Evolutionary conservation across 2,888 invertebrate genomes (phyloP).

Genomic region (Sycophila texana): DNA sequence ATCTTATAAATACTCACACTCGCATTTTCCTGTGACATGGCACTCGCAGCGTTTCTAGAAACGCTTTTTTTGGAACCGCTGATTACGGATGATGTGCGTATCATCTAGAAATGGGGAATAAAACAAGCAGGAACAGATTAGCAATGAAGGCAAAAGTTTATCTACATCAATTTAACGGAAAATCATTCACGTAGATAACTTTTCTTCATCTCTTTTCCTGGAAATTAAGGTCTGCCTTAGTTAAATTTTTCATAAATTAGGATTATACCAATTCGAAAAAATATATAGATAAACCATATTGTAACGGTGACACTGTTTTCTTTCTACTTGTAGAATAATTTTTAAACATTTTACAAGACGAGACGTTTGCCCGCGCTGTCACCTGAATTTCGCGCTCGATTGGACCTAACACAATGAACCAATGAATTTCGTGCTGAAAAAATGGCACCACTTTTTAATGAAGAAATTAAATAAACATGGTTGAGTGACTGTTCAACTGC

Average conservation of each 20-base stretch:
- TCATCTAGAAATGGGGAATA: constrained; percentile 41
- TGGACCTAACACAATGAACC: too few species aligned
- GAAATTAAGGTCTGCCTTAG: not conserved
- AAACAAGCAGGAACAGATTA: constrained; percentile 45
- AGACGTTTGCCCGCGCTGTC: too few species aligned
- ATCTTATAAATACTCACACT: constrained; percentile 38
- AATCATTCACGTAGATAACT: constrained; percentile 26
- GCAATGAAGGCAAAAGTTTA: constrained; percentile 6
- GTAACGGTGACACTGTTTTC: too few species aligned
- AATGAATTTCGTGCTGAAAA: too few species aligned
- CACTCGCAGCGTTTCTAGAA: constrained; percentile 26
- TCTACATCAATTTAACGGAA: constrained; percentile 13
- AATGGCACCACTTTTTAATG: too few species aligned
- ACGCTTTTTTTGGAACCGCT: constrained; percentile 38
- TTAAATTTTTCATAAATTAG: not conserved
- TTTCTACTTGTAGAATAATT: too few species aligned
- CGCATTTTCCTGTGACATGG: constrained; percentile 14
- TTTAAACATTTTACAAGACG: too few species aligned
- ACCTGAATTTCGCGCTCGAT: too few species aligned
- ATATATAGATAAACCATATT: too few species aligned
- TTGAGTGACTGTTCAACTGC: too few species aligned
- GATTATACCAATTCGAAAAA: too few species aligned
- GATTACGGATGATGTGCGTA: constrained; percentile 31
- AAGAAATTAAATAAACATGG: too few species aligned
- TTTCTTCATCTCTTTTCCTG: constrained; percentile 13